Percentiles rank a stretch among this genome's conserved stretches.
phyloP scores from a whole-genome alignment of 1,140 invertebrate genomes.

The Coptotermes formosanus region DNA sequence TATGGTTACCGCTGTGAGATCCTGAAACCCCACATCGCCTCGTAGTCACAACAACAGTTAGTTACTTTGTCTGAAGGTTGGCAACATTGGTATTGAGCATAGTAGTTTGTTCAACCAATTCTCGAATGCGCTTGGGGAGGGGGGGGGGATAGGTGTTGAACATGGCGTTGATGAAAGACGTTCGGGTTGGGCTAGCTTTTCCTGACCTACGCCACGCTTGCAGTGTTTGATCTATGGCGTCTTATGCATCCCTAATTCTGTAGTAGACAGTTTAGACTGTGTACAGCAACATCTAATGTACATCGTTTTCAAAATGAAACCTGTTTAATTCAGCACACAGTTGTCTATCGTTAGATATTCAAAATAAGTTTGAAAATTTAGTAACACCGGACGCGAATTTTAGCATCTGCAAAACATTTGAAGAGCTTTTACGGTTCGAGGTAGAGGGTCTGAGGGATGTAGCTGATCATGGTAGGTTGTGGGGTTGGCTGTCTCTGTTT shows the following conservation, averaged over 20 bases:
- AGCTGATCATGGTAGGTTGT: not conserved
- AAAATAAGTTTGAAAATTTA: no score
- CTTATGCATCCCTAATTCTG: no score
- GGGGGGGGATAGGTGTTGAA: no score
- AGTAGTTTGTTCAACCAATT: not conserved
- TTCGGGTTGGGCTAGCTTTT: not conserved
- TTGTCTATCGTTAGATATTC: no score
- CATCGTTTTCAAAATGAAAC: no score
- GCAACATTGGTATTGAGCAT: not conserved
- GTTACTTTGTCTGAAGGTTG: not conserved
- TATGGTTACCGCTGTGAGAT: no score
- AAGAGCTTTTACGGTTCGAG: not conserved
- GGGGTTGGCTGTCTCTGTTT: not conserved
- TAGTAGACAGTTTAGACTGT: no score
- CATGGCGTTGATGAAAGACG: not conserved
- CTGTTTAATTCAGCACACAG: no score
- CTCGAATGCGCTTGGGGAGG: no score
- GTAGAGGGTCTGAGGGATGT: not conserved
- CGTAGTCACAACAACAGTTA: no score
- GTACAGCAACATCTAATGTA: no score
- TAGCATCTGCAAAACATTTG: not conserved
- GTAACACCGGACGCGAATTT: not conserved
- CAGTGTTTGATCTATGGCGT: not conserved
- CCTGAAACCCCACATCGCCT: no score
- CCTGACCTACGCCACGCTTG: not conserved